Evolutionary conservation across 2,797 vertebrate genomes (phyloP).

Genomic region (Trachops cirrhosus): DNA sequence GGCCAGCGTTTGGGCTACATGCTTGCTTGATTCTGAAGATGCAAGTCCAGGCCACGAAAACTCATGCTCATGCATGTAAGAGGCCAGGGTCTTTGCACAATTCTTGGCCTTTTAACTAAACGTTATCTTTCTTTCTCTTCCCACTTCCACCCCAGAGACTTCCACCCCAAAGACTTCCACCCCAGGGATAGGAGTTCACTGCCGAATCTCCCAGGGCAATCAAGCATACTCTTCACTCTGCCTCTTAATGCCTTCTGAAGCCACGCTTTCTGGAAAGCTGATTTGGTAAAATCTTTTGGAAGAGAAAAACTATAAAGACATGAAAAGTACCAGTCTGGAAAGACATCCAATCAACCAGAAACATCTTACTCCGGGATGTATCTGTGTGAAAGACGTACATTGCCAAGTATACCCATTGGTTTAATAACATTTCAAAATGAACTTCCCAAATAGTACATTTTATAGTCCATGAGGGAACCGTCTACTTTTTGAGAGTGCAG

Average conservation of each 20-base stretch:
- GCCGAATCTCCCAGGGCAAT: not conserved
- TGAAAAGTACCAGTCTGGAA: not conserved
- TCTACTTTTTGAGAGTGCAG: not conserved
- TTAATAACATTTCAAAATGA: constrained; percentile 61
- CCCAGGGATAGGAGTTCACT: not conserved
- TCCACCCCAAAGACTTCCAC: not conserved
- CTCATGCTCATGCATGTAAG: accelerated
- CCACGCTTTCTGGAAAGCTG: not conserved
- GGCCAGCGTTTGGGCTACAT: accelerated
- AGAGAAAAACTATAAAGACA: not conserved
- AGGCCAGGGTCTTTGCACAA: not conserved
- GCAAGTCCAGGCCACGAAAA: not conserved
- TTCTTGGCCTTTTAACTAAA: not conserved
- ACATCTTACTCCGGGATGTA: not conserved
- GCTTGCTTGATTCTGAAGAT: not conserved
- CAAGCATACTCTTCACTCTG: not conserved
- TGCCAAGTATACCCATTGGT: constrained; percentile 46
- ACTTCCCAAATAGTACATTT: constrained; percentile 40
- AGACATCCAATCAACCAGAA: not conserved
- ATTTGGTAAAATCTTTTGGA: not conserved
- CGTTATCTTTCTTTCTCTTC: not conserved
- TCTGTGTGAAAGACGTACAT: not conserved
- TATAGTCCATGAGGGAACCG: constrained; percentile 18
- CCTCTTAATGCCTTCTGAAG: not conserved
- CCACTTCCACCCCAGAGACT: not conserved